phyloP scores from a whole-genome alignment of 2,797 vertebrate species.

The Chiropotes sagulatus region DNA sequence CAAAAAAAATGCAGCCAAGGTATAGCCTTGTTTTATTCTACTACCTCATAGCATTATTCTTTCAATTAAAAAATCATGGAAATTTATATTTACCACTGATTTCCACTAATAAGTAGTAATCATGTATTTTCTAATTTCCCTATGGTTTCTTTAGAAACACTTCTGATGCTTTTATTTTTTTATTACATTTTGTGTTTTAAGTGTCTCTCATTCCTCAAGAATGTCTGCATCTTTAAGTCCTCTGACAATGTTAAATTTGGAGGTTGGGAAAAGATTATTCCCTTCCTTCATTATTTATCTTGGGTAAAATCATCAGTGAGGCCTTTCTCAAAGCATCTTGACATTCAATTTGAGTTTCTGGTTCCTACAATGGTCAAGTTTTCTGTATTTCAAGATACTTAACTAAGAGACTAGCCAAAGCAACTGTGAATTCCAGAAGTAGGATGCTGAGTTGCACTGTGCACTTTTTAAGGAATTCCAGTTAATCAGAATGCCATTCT shows the following conservation, averaged over 20 bases:
- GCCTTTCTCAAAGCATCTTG: not conserved
- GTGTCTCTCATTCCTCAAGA: not conserved
- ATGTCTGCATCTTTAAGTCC: constrained; percentile 29
- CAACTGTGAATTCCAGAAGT: not conserved
- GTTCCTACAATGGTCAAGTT: not conserved
- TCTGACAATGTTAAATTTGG: not conserved
- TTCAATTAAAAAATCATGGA: not conserved
- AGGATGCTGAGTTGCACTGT: not conserved
- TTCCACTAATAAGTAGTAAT: not conserved
- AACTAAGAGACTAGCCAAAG: not conserved
- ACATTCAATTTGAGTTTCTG: constrained; percentile 11
- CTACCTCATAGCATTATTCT: not conserved
- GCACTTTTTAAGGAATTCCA: constrained; percentile 10
- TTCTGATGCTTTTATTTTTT: constrained; percentile 27
- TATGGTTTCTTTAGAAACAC: not conserved
- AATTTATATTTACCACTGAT: not conserved
- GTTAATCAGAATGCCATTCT: constrained; percentile 4
- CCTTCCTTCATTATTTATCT: not conserved
- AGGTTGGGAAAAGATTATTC: not conserved
- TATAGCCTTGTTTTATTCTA: not conserved
- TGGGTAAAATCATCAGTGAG: not conserved
- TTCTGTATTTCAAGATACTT: not conserved
- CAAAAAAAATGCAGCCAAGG: not conserved
- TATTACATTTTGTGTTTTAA: constrained; percentile 10
- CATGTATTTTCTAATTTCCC: not conserved